Conservation (phyloP, 2,888 invertebrate genomes). For the Caenorhabditis macrosperma region DNA sequence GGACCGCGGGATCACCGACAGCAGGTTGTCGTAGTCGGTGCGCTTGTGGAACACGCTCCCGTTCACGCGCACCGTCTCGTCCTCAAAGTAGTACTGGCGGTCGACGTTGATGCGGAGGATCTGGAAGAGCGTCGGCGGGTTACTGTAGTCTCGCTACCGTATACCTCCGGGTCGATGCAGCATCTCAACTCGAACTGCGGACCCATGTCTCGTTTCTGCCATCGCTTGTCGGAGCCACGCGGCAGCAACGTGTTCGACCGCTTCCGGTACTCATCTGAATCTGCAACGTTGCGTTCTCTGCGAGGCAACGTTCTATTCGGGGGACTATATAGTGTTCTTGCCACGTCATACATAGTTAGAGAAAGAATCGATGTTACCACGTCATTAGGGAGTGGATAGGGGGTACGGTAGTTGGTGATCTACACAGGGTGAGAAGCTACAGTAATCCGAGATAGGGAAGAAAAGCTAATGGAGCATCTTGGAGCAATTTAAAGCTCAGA, state of each 20-base stretch:
- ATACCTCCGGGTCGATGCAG: constrained; percentile 63
- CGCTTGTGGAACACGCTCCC: constrained; percentile 90
- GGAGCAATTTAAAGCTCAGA: no score
- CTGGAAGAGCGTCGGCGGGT: no score
- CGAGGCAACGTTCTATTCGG: not conserved
- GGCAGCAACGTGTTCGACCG: constrained; percentile 52
- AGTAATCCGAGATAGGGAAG: no score
- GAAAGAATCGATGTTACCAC: no score
- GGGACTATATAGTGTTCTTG: not conserved
- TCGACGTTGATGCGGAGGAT: constrained; percentile 64
- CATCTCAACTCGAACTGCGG: constrained; percentile 63
- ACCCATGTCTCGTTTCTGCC: constrained; percentile 60
- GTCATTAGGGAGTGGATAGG: no score
- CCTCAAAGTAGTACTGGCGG: constrained; percentile 65
- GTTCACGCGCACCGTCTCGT: constrained; percentile 68
- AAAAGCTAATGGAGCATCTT: no score
- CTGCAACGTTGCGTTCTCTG: constrained; percentile 27
- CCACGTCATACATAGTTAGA: constrained; percentile 1
- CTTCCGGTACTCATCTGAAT: constrained; percentile 59
- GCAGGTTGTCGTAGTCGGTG: constrained; percentile 94
- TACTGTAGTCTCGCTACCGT: no score
- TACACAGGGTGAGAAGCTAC: no score
- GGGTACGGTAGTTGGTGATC: no score
- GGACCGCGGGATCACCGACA: constrained; percentile 89
- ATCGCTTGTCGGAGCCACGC: constrained; percentile 51